These are phyloP conservation scores for Scolopax mira DNA, from an alignment of 2,113 vertebrate genomes.

Conservation along the genomic window DNA sequence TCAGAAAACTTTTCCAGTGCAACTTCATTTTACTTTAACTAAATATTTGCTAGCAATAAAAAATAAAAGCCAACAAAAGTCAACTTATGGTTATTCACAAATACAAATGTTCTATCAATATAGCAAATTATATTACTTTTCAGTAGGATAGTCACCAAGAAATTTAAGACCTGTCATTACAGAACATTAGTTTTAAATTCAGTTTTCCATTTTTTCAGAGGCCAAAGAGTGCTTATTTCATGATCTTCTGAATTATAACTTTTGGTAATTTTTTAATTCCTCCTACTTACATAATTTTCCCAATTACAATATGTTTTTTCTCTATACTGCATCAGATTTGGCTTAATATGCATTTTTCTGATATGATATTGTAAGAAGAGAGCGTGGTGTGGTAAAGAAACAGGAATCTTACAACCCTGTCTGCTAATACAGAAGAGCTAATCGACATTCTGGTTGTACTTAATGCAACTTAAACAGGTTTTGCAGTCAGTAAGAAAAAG, in stretches of 20 bases:
- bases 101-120: not conserved
- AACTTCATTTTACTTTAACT: not conserved
- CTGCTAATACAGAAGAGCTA: not conserved
- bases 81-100: not conserved
- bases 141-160: not conserved
- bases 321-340: not conserved
- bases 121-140: not conserved
- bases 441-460: not conserved
- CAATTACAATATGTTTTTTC: not conserved
- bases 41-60: not conserved
- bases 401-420: not conserved
- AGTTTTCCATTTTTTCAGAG: not conserved
- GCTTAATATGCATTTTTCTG: not conserved
- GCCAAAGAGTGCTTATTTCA: not conserved
- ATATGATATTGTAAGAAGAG: not conserved
- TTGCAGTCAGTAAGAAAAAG: conserved; percentile 1
- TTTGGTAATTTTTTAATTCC: not conserved
- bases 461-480: not conserved
- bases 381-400: not conserved
- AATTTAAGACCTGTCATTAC: not conserved
- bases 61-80: not conserved
- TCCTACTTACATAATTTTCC: not conserved
- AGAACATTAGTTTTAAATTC: not conserved
- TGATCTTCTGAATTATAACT: not conserved
- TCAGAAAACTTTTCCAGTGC: not conserved